Evolutionary conservation across 2,888 invertebrate species (phyloP).

Genomic region (Siphonodentalium dalli): DNA sequence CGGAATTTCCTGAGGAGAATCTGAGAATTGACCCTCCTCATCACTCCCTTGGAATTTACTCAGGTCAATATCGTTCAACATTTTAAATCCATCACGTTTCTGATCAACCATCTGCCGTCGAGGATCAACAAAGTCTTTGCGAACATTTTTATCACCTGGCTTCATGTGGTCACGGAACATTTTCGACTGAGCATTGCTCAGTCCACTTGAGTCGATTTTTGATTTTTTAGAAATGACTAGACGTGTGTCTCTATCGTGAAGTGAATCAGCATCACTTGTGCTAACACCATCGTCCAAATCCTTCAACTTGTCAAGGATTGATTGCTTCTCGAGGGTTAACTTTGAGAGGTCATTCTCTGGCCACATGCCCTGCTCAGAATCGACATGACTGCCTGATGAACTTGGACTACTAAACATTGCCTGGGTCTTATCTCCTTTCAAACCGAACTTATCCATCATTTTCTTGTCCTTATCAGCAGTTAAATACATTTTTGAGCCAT

Average conservation of each 20-base stretch:
- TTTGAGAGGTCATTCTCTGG: slow-evolving; percentile 50
- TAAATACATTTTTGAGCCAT: background rate
- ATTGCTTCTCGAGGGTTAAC: slow-evolving; percentile 58
- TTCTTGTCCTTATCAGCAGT: background rate
- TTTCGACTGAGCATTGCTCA: background rate
- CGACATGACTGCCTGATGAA: slow-evolving; percentile 47
- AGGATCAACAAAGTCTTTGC: too few species aligned
- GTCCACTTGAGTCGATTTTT: slow-evolving; percentile 40
- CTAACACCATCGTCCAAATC: slow-evolving; percentile 54
- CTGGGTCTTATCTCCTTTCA: too few species aligned
- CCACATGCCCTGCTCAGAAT: slow-evolving; percentile 71
- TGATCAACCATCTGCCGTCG: too few species aligned
- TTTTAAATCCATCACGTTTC: too few species aligned
- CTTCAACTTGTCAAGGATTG: slow-evolving; percentile 58
- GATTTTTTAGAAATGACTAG: slow-evolving; percentile 37
- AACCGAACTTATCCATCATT: too few species aligned
- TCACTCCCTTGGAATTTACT: too few species aligned
- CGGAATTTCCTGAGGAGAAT: slow-evolving; percentile 47
- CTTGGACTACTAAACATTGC: slow-evolving; percentile 40
- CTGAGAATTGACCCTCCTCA: slow-evolving; percentile 34
- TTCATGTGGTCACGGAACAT: too few species aligned
- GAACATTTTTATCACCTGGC: too few species aligned
- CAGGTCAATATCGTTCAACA: too few species aligned
- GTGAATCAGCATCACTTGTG: slow-evolving; percentile 45
- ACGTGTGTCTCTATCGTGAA: slow-evolving; percentile 29